Evolutionary conservation across 2,888 invertebrate species (phyloP).

Genomic region (Stenolophus ochropezus): DNA sequence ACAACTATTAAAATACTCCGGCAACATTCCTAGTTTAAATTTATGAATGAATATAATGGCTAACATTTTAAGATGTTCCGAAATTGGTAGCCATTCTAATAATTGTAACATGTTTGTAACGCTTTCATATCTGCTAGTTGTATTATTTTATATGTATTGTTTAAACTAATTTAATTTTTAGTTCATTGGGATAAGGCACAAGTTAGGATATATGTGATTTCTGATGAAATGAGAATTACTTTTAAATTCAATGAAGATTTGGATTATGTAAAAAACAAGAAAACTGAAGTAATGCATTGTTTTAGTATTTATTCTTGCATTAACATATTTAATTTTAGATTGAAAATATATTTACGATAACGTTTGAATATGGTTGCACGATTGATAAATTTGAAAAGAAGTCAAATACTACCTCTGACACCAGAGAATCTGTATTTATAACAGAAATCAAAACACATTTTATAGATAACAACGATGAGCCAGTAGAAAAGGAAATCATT

Average conservation of each 20-base stretch:
- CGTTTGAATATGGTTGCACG: conserved; percentile 76
- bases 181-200: conserved; percentile 72
- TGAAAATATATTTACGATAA: conserved; percentile 73
- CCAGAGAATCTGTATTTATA: conserved; percentile 69
- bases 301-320: conserved; percentile 47
- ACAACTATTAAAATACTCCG: too few species aligned
- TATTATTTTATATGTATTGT: background rate
- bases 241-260: conserved; percentile 76
- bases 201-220: conserved; percentile 78
- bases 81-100: too few species aligned
- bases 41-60: too few species aligned
- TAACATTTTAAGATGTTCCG: too few species aligned
- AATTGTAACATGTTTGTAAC: too few species aligned
- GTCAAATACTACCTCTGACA: conserved; percentile 66
- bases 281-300: conserved; percentile 73
- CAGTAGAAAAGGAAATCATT: conserved; percentile 75
- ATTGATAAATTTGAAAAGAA: conserved; percentile 76
- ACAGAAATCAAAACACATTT: conserved; percentile 78
- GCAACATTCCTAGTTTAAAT: too few species aligned
- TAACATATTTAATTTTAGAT: conserved; percentile 72
- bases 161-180: conserved; percentile 63
- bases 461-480: conserved; percentile 73
- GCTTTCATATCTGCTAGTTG: too few species aligned
- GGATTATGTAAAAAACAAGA: conserved; percentile 71
- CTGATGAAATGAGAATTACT: conserved; percentile 75